Evolutionary conservation across 1,140 invertebrate species (phyloP).

Genomic region (Cardiocondyla obscurior): DNA sequence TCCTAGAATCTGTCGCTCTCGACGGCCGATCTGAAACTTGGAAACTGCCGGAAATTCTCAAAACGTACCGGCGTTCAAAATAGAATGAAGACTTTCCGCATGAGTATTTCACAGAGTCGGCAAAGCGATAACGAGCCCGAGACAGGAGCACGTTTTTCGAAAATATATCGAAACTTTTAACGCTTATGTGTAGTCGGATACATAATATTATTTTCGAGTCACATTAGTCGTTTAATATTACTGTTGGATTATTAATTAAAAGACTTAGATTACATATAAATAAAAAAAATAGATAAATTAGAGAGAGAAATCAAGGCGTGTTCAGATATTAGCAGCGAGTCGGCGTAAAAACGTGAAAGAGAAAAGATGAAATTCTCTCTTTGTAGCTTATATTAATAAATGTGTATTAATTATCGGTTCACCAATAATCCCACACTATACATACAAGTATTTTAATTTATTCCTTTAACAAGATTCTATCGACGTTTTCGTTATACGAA

Average conservation of each 20-base stretch:
- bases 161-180: not conserved
- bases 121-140: not conserved
- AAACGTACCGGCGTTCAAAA: slow-evolving; percentile 9
- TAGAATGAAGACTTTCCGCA: not conserved
- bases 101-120: not conserved
- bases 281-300: too few relatives aligned
- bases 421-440: too few relatives aligned
- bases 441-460: not conserved
- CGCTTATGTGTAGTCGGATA: not conserved
- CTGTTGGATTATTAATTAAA: too few relatives aligned
- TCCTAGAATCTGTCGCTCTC: slow-evolving; percentile 8
- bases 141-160: not conserved
- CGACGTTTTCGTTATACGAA: not conserved
- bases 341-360: too few relatives aligned
- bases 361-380: too few relatives aligned
- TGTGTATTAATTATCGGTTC: too few relatives aligned
- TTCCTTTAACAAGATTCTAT: not conserved
- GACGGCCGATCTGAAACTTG: slow-evolving; percentile 43
- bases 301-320: too few relatives aligned
- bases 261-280: too few relatives aligned
- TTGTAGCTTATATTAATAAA: too few relatives aligned
- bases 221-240: too few relatives aligned
- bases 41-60: slow-evolving; percentile 34
- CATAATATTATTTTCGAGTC: too few relatives aligned
- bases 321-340: too few relatives aligned